These are phyloP conservation scores for Drosophila ustulata DNA, from an alignment of 2,888 invertebrate genomes.

Conservation along the genomic window DNA sequence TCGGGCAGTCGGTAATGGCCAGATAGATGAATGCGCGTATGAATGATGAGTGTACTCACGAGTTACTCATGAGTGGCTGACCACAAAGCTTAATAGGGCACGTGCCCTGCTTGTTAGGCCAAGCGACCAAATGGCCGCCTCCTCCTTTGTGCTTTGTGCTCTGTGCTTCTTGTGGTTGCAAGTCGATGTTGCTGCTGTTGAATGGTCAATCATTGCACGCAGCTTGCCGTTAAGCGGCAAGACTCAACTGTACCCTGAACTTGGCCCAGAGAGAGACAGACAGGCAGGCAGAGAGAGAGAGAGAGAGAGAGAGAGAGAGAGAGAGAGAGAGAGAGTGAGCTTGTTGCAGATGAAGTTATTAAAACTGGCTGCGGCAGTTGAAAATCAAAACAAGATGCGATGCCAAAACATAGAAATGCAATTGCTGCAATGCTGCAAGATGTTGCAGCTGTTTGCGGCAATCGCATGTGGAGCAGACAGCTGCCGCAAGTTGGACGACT, in stretches of 20 bases:
- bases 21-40: not conserved
- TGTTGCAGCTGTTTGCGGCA: conserved; percentile 32
- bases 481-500: conserved; percentile 31
- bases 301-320: not conserved
- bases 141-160: not conserved
- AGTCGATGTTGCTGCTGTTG: conserved; percentile 13
- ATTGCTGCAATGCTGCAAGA: conserved; percentile 40
- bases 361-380: conserved; percentile 63
- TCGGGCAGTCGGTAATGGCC: not conserved
- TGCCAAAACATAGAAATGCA: conserved; percentile 54
- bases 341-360: conserved; percentile 63
- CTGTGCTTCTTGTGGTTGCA: conserved; percentile 27
- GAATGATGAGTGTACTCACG: conserved; percentile 21
- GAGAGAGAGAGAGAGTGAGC: not conserved
- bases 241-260: conserved; percentile 61
- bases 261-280: not conserved
- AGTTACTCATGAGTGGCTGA: conserved; percentile 34
- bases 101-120: conserved; percentile 70
- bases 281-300: not conserved
- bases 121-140: conserved; percentile 53
- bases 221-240: conserved; percentile 65
- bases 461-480: conserved; percentile 59
- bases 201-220: conserved; percentile 69
- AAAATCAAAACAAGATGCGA: conserved; percentile 57
- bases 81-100: conserved; percentile 73